phyloP scores from a whole-genome alignment of 2,888 invertebrate species.

The Phania funesta region DNA sequence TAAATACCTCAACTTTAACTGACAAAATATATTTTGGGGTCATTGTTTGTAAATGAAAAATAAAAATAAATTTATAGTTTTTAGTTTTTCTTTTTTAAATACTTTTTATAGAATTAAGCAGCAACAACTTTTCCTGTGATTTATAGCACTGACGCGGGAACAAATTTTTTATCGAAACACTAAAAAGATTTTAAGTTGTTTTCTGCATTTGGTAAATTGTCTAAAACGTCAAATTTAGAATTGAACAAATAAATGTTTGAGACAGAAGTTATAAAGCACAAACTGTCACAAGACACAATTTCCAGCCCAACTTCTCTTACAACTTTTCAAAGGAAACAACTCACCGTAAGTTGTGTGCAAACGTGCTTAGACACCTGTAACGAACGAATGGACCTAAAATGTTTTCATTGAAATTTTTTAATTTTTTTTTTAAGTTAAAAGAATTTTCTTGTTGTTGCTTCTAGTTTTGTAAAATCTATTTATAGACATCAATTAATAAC shows the following conservation, averaged over 20 bases:
- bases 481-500: conserved; percentile 50
- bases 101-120: not conserved
- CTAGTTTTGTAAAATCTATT: conserved; percentile 24
- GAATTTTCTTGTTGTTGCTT: conserved; percentile 2
- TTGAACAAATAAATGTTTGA: not conserved
- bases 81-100: not conserved
- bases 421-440: not conserved
- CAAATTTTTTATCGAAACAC: conserved; percentile 57
- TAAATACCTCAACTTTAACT: too few relatives aligned
- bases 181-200: conserved; percentile 20
- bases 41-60: too few relatives aligned
- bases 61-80: too few relatives aligned
- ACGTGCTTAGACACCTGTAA: conserved; percentile 50
- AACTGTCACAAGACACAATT: not conserved
- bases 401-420: not conserved
- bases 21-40: too few relatives aligned
- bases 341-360: not conserved
- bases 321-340: not conserved
- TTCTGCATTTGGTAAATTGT: not conserved
- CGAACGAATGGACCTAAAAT: not conserved
- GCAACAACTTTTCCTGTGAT: conserved; percentile 48
- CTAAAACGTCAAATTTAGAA: conserved; percentile 19
- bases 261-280: not conserved
- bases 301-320: not conserved
- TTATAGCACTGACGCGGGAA: conserved; percentile 60